A percentile compares a stretch with the other conserved stretches of the same genome.
Evolutionary conservation across 2,797 vertebrate genomes (phyloP).

Genomic region (Phalanger gymnotis): DNA sequence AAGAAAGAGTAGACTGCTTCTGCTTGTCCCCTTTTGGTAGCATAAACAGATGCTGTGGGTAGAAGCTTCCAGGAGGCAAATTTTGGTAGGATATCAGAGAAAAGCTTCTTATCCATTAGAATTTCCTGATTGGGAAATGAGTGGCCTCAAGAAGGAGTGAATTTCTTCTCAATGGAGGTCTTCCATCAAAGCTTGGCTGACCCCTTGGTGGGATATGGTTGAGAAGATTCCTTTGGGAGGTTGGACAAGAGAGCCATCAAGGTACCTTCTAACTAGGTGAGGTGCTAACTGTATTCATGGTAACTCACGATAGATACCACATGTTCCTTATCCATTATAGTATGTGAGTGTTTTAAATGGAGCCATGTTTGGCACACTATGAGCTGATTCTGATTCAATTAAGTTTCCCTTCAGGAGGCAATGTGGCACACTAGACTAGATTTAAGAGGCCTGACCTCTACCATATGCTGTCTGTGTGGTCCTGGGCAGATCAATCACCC

Average conservation of each 20-base stretch:
- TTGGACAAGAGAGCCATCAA: not conserved
- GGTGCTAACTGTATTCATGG: not conserved
- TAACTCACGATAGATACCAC: not conserved
- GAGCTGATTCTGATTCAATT: not conserved
- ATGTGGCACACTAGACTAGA: not conserved
- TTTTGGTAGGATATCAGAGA: not conserved
- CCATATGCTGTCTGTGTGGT: not conserved
- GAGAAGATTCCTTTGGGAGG: not conserved
- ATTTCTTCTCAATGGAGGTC: not conserved
- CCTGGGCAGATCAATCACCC: not conserved
- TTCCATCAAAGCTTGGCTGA: not conserved
- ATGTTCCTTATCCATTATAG: not conserved
- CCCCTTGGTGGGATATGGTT: not conserved
- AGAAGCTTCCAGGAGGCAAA: not conserved
- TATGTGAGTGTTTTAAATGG: not conserved
- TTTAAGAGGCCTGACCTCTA: not conserved
- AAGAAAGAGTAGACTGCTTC: not conserved
- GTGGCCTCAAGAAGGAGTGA: not conserved
- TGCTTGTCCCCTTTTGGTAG: not conserved
- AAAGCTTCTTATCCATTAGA: not conserved
- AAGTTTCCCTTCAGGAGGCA: not conserved
- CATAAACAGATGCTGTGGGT: not conserved
- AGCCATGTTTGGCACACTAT: not conserved
- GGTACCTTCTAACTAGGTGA: not conserved
- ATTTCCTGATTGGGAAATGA: not conserved